phyloP scores from a whole-genome alignment of 1,140 invertebrate genomes.

The Caenorhabditis remanei region DNA sequence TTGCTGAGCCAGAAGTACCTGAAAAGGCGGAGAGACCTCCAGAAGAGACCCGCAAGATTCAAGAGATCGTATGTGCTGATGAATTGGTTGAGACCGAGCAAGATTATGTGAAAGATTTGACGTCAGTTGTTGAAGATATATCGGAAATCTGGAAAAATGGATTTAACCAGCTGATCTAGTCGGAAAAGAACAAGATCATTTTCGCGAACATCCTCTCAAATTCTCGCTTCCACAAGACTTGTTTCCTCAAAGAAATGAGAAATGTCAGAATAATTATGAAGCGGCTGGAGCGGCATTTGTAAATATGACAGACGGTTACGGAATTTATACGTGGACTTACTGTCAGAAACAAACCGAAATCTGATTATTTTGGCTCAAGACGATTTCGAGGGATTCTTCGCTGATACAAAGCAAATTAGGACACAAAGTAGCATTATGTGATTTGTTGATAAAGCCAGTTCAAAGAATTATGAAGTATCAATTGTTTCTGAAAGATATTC shows the following conservation, averaged over 20 bases:
- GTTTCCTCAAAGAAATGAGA: slow-evolving; percentile 87
- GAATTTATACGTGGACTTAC: slow-evolving; percentile 91
- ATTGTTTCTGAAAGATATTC: slow-evolving; percentile 86
- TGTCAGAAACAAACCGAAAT: slow-evolving; percentile 99
- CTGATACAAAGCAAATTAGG: slow-evolving; percentile 90
- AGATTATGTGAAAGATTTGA: slow-evolving; percentile 92
- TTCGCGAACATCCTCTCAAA: slow-evolving; percentile 98
- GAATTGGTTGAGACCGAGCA: slow-evolving; percentile 93
- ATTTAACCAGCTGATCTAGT: slow-evolving; percentile 87
- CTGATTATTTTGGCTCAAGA: slow-evolving; percentile 96
- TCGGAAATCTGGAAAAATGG: slow-evolving; percentile 72
- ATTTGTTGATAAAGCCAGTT: slow-evolving; percentile 96
- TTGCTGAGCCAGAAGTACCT: slow-evolving; percentile 16
- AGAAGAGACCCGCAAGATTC: slow-evolving; percentile 50
- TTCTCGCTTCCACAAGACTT: slow-evolving; percentile 98
- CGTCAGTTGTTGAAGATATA: slow-evolving; percentile 85
- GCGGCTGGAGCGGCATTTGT: slow-evolving; percentile 81
- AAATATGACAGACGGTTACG: slow-evolving; percentile 87
- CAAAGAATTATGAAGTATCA: slow-evolving; percentile 99
- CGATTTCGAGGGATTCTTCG: slow-evolving; percentile 77
- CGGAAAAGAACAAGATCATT: slow-evolving; percentile 95
- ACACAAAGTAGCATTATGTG: slow-evolving; percentile 92
- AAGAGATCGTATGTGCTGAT: slow-evolving; percentile 80
- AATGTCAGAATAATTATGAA: slow-evolving; percentile 88
- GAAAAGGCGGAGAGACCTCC: slow-evolving; percentile 56